Evolutionary conservation across 2,888 invertebrate genomes (phyloP), one percentile per base, ranked within the genome.

Genomic region (Drosophila fulvimacula): DNA sequence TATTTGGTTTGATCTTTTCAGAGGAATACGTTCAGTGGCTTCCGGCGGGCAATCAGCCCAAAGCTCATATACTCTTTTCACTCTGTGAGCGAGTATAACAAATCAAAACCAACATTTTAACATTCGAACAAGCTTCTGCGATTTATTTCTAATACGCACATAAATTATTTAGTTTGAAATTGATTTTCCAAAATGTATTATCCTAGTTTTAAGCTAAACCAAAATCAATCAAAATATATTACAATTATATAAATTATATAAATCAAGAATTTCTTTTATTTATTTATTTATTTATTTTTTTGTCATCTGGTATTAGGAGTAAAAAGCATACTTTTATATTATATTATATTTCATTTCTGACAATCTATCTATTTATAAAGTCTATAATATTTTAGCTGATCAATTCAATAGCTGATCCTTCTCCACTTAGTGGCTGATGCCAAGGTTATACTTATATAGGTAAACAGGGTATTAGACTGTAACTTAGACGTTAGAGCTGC

Each of bases 101-200:
- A 36, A 52, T 24, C 10, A 5, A 24, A 24, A 17, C 1, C 11
- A 19, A 10, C 24, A 52, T 42, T 62, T 32, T 11, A 17, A 48
- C 46, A 17, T 48, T 30, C 46, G 55, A 36, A 24, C 49, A 57
- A 71, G 19, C 58, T 39, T 46, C 64, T 69, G 64, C 55, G 46
- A 74, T 73, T 70, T 66, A 49, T 63, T 73, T 60, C 60, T 66
- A 38, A 51, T 19, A 48, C 59, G 64, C 64, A 65, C 65, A 64
- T 69, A 73, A 76, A 69, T 65, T 73, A 77, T 69, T 76, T 39
- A 24, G 19, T 39, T 68, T 17, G 53, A 56, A 69, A 61, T 66
- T 70, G 15, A 53, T 70, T 39, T 42, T 34, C n/a, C 17, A 52
- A 62, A 59, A 67, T 72, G 46, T 75, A 76, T 71, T 72, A 69